These are phyloP conservation scores for Andrena chrysosceles DNA, from an alignment of 2,888 invertebrate species.

Conservation along the genomic window DNA sequence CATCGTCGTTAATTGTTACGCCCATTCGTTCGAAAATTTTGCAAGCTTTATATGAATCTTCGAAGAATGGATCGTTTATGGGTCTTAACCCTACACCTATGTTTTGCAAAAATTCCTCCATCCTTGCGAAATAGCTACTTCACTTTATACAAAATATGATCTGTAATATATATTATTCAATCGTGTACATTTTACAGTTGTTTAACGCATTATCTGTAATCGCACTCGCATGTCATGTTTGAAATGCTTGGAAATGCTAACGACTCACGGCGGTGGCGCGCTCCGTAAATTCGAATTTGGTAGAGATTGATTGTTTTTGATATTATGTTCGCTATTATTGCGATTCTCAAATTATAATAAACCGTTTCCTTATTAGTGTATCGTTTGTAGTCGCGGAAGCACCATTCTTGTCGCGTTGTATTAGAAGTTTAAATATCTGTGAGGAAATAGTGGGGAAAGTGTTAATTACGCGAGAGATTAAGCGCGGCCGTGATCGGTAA, in stretches of 20 bases:
- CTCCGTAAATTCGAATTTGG: background rate
- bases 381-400: background rate
- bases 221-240: background rate
- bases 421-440: background rate
- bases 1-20: slow-evolving; percentile 87
- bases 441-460: background rate
- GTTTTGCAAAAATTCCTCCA: slow-evolving; percentile 74
- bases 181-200: background rate
- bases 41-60: slow-evolving; percentile 82
- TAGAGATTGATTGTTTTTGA: slow-evolving; percentile 20
- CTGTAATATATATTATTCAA: background rate
- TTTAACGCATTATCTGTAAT: background rate
- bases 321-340: background rate
- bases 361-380: background rate
- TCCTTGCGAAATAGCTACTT: slow-evolving; percentile 4
- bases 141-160: slow-evolving; percentile 5
- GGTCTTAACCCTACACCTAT: slow-evolving; percentile 85
- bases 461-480: background rate
- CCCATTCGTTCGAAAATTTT: slow-evolving; percentile 83
- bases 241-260: background rate
- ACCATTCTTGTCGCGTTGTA: background rate
- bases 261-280: background rate
- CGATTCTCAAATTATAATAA: slow-evolving; percentile 12
- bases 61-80: slow-evolving; percentile 86
- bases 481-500: background rate